Evolutionary conservation across 2,888 invertebrate species (phyloP), one percentile per base, ranked within the genome.

Genomic region (Xestia xanthographa): DNA sequence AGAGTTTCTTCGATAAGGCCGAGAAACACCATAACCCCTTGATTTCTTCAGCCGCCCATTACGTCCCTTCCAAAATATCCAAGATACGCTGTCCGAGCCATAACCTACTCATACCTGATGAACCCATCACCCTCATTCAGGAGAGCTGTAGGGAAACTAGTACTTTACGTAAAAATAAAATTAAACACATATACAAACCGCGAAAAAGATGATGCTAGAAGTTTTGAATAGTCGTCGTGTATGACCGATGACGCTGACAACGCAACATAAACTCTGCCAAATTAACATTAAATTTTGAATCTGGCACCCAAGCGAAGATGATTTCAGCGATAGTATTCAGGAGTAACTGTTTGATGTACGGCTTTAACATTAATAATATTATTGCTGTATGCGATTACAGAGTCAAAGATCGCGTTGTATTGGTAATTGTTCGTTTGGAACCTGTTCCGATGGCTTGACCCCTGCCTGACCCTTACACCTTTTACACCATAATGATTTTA

Each of bases 261-360:
- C 66, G 50, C 45, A 38, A 71, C 43, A 60, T 60, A 60, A 75
- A 53, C 60, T 43, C 34, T 77, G 84, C 71, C 73, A 80, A 77
- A 77, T 68, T 38, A 53, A 71, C 62, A 83, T 84, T 45, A 72
- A 72, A 73, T 66, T 75, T 70, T 41, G n/a, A 9, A 70, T 72
- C 74, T 77, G 86, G 73, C 77, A 73, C 65, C 68, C 58, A 58
- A 72, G 48, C 62, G 45, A 68, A 68, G 53, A 56, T 68, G 12
- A 65, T 68, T 72, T 66, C 41, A 62, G 65, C 45, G 26, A 75
- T 56, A 68, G 56, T 50, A 29, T 79, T 67, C 63, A 62, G 38
- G 22, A 66, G 34, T 56, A 48, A 60, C 53, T 60, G 68, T 79
- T 45, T 63, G 34, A 43, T 56, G 45, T 65, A 43, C 70, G 26